Conservation (phyloP, 2,888 invertebrate genomes). For the Leptopilina myrica region DNA sequence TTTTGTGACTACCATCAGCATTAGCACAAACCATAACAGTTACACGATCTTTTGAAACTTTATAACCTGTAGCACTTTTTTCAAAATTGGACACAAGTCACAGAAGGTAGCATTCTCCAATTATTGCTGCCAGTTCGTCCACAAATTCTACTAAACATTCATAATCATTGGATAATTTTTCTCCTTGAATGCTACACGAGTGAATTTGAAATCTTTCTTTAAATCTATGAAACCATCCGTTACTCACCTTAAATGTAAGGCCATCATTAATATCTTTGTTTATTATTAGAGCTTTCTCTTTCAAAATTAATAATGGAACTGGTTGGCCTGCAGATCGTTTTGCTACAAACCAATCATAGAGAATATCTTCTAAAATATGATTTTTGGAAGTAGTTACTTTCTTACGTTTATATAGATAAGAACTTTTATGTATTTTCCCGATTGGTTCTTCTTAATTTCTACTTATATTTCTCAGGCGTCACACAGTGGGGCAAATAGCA, state of each 20-base stretch:
- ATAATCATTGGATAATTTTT: slow-evolving; percentile 50
- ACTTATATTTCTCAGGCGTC: no score
- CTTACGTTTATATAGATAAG: no score
- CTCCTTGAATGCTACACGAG: slow-evolving; percentile 45
- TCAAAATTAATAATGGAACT: slow-evolving; percentile 35
- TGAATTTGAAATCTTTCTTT: slow-evolving; percentile 47
- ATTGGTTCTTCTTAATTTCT: no score
- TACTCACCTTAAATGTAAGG: slow-evolving; percentile 45
- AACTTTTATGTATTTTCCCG: no score
- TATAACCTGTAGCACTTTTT: no score
- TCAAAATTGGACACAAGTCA: slow-evolving; percentile 7
- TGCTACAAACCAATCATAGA: not conserved
- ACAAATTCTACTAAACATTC: slow-evolving; percentile 44
- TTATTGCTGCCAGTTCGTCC: slow-evolving; percentile 40
- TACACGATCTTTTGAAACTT: no score
- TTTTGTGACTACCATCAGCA: no score
- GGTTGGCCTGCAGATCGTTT: slow-evolving; percentile 19
- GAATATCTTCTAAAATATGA: no score
- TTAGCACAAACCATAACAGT: no score
- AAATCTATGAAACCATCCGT: slow-evolving; percentile 50
- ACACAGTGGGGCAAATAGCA: no score
- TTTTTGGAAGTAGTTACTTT: no score
- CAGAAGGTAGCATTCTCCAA: slow-evolving; percentile 50
- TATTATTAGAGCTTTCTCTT: slow-evolving; percentile 44
- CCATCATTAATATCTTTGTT: slow-evolving; percentile 43